phyloP scores from a whole-genome alignment of 2,113 vertebrate species.

The Neopipo cinnamomea region DNA sequence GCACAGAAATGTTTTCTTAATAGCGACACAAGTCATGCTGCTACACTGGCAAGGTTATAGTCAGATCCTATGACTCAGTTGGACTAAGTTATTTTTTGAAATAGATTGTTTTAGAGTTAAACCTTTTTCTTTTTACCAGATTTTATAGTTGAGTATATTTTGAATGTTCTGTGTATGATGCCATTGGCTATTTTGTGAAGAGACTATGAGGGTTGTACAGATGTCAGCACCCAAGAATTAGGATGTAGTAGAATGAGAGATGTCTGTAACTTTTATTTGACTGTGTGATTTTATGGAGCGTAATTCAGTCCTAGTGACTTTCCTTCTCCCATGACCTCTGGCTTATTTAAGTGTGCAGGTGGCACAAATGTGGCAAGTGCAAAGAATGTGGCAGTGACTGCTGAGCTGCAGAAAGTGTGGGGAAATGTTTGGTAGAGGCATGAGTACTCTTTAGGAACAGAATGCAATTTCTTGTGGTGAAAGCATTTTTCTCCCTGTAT shows the following conservation, averaged over 20 bases:
- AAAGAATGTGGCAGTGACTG: not conserved
- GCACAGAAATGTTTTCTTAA: not conserved
- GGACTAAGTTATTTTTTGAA: not conserved
- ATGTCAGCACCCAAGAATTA: not conserved
- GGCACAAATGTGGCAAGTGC: not conserved
- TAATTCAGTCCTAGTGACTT: not conserved
- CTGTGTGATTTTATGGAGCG: not conserved
- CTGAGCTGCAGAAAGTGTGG: not conserved
- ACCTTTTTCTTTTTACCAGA: not conserved
- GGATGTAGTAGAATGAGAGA: not conserved
- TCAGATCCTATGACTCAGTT: not conserved
- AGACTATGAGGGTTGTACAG: not conserved
- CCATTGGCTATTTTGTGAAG: not conserved
- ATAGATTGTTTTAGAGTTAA: not conserved
- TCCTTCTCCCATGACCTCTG: not conserved
- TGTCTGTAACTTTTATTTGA: not conserved
- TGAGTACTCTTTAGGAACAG: not conserved
- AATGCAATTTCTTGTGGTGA: not conserved
- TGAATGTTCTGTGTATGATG: not conserved
- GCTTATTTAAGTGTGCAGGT: not conserved
- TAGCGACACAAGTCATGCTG: not conserved
- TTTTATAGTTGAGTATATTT: not conserved
- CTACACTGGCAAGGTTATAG: not conserved
- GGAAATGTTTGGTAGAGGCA: not conserved
- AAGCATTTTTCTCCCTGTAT: not conserved